These are phyloP conservation scores for Petaurus breviceps DNA, from an alignment of 2,113 vertebrate species.

Conservation along the genomic window DNA sequence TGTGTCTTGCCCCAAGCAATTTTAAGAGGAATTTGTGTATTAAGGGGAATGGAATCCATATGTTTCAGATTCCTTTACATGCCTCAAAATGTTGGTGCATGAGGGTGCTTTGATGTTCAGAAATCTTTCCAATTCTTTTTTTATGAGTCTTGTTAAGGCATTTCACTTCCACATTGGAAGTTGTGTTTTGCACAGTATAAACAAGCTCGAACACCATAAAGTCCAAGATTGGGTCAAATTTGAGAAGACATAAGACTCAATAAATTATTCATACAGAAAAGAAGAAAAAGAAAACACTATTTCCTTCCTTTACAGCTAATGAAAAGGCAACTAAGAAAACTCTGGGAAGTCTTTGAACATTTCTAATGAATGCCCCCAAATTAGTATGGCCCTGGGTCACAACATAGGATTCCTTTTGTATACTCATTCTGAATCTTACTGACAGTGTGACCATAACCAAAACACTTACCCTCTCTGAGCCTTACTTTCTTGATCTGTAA, in stretches of 20 bases:
- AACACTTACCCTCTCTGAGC: neutral
- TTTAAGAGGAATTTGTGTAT: constrained; percentile 58
- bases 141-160: constrained; percentile 59
- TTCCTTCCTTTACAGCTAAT: constrained; percentile 49
- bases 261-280: constrained; percentile 52
- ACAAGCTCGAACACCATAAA: constrained; percentile 49
- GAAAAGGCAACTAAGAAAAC: neutral
- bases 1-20: constrained; percentile 45
- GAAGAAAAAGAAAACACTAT: constrained; percentile 35
- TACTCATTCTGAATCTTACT: neutral
- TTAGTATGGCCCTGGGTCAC: neutral
- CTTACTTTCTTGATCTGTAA: neutral
- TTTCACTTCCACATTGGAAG: constrained; percentile 64
- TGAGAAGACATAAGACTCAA: constrained; percentile 8
- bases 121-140: constrained; percentile 53
- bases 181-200: constrained; percentile 64
- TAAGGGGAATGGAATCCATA: constrained; percentile 70
- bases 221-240: constrained; percentile 55
- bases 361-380: neutral
- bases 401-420: neutral
- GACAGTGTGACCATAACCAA: neutral
- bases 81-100: constrained; percentile 45
- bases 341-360: constrained; percentile 7
- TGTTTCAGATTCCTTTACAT: constrained; percentile 59
- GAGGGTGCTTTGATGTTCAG: constrained; percentile 57